These are phyloP conservation scores for Psittacula echo DNA, from an alignment of 2,797 vertebrate species.

Conservation along the genomic window DNA sequence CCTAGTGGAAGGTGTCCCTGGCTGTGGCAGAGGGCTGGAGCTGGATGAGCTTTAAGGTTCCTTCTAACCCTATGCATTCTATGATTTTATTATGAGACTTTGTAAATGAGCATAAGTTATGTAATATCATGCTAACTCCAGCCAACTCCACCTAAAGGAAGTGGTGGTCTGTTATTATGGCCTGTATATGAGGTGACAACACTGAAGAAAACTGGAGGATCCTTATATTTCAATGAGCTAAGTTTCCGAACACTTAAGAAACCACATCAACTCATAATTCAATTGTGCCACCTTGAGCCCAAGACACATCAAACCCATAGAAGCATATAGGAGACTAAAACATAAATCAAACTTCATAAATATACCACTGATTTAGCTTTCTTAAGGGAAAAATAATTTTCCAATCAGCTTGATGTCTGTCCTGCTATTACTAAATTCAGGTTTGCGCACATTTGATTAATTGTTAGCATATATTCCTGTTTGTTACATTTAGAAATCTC, in stretches of 20 bases:
- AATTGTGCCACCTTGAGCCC: neutral
- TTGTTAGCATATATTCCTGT: neutral
- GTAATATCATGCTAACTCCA: rapidly evolving
- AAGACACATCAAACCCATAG: neutral
- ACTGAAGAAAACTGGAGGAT: neutral
- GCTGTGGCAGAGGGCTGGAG: neutral
- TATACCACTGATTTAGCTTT: neutral
- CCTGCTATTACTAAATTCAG: neutral
- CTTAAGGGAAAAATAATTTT: neutral
- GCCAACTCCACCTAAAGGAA: neutral
- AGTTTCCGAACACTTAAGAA: neutral
- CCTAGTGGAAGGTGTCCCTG: neutral
- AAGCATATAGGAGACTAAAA: neutral
- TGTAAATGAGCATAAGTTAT: neutral
- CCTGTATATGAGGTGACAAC: rapidly evolving
- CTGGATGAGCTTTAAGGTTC: neutral
- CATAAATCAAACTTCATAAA: neutral
- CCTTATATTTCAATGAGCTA: neutral
- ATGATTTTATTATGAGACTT: neutral
- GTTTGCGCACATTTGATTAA: neutral
- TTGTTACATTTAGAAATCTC: neutral
- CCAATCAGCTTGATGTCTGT: neutral
- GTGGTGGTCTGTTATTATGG: rapidly evolving
- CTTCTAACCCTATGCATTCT: neutral
- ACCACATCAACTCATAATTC: neutral